Percentiles rank a stretch among this genome's conserved stretches.
These are phyloP conservation scores for Halcyon smyrnensis DNA, from an alignment of 2,797 vertebrate genomes.

Conservation along the genomic window DNA sequence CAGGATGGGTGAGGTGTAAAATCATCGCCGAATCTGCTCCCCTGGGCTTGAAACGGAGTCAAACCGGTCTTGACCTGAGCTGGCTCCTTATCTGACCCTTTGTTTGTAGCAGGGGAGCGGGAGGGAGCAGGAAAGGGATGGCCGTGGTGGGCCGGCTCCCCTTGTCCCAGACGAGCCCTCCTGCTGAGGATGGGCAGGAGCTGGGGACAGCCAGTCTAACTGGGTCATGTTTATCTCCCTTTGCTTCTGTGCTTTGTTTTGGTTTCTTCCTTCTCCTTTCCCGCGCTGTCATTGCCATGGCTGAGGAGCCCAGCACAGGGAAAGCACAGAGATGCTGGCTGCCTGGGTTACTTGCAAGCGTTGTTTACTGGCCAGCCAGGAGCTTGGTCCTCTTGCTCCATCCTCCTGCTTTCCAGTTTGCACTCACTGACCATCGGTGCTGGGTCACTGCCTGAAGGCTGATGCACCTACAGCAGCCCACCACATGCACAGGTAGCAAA, in stretches of 20 bases:
- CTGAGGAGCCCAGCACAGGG: neutral
- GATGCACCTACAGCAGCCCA: neutral
- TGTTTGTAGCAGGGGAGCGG: neutral
- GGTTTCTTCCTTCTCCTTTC: slow-evolving; percentile 29
- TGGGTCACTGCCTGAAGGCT: neutral
- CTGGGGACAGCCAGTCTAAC: neutral
- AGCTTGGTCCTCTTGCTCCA: fast-evolving
- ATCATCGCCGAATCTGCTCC: neutral
- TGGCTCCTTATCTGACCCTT: slow-evolving; percentile 43
- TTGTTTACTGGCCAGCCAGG: neutral
- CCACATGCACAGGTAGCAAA: neutral
- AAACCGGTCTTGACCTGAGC: slow-evolving; percentile 45
- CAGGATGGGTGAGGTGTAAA: slow-evolving; percentile 64
- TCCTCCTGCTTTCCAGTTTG: neutral
- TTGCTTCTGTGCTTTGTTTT: slow-evolving; percentile 27
- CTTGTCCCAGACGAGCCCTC: neutral
- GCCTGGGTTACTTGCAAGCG: neutral
- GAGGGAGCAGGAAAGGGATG: slow-evolving; percentile 10
- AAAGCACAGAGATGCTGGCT: neutral
- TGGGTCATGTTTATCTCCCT: slow-evolving; percentile 67
- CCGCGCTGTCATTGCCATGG: neutral
- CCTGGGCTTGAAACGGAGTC: slow-evolving; percentile 31
- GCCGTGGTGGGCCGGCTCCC: fast-evolving
- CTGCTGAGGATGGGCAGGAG: neutral
- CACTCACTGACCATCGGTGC: fast-evolving